These are phyloP conservation scores for Chloropsis cyanopogon DNA, from an alignment of 2,113 vertebrate genomes.

Conservation along the genomic window DNA sequence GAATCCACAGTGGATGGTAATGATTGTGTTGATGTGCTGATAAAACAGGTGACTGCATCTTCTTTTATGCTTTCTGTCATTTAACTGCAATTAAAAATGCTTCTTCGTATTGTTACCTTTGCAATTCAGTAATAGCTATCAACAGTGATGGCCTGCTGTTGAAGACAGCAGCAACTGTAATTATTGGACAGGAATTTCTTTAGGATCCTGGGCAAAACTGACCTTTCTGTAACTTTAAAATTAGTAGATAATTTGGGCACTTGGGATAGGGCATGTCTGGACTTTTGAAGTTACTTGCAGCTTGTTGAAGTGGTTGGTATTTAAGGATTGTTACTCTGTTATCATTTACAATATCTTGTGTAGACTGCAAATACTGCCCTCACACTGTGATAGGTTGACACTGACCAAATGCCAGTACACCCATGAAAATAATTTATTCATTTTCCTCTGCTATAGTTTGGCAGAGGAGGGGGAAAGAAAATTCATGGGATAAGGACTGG, in stretches of 20 bases:
- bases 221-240: not conserved
- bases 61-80: not conserved
- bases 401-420: not conserved
- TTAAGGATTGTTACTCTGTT: not conserved
- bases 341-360: not conserved
- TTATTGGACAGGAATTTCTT: not conserved
- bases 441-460: not conserved
- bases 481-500: not conserved
- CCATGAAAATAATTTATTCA: not conserved
- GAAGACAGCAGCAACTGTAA: not conserved
- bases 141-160: not conserved
- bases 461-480: not conserved
- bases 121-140: not conserved
- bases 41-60: not conserved
- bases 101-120: not conserved
- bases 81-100: not conserved
- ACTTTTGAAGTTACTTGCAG: not conserved
- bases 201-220: not conserved
- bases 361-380: not conserved
- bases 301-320: not conserved
- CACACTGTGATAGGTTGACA: not conserved
- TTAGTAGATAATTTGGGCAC: not conserved
- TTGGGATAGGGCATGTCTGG: not conserved
- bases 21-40: not conserved
- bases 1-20: not conserved